phyloP scores from a whole-genome alignment of 2,797 vertebrate genomes.

The Labroides dimidiatus region DNA sequence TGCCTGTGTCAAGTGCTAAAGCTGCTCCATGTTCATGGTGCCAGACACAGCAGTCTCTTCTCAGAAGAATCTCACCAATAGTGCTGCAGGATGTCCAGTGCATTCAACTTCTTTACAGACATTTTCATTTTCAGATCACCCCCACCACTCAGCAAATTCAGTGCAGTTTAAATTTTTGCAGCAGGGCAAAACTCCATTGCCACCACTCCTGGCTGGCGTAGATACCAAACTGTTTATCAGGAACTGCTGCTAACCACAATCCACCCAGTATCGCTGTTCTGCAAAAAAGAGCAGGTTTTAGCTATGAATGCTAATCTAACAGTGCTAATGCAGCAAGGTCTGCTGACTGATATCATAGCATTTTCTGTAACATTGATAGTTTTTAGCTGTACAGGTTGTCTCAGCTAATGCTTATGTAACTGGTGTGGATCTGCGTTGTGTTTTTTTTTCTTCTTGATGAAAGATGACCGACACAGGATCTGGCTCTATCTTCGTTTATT shows the following conservation, averaged over 20 bases:
- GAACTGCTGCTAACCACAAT: background rate
- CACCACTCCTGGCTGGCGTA: background rate
- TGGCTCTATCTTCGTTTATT: too few relatives aligned
- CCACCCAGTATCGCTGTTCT: background rate
- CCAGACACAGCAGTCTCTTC: background rate
- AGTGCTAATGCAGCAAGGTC: background rate
- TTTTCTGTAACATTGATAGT: background rate
- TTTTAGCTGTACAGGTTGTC: too few relatives aligned
- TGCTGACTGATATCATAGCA: background rate
- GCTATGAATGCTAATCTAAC: background rate
- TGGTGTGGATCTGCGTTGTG: too few relatives aligned
- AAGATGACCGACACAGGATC: too few relatives aligned
- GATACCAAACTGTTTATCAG: background rate
- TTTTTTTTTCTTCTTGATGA: too few relatives aligned
- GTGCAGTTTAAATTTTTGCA: background rate
- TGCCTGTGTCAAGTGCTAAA: slow-evolving; percentile 7
- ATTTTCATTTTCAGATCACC: background rate
- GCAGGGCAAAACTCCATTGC: background rate
- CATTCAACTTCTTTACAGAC: background rate
- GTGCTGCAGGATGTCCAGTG: background rate
- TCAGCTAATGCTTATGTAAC: too few relatives aligned
- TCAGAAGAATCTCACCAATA: slow-evolving; percentile 14
- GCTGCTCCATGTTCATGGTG: slow-evolving; percentile 1
- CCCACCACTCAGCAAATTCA: background rate
- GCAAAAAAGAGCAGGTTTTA: background rate